Conservation (phyloP, 1,140 invertebrate genomes). For the Lineus longissimus region DNA sequence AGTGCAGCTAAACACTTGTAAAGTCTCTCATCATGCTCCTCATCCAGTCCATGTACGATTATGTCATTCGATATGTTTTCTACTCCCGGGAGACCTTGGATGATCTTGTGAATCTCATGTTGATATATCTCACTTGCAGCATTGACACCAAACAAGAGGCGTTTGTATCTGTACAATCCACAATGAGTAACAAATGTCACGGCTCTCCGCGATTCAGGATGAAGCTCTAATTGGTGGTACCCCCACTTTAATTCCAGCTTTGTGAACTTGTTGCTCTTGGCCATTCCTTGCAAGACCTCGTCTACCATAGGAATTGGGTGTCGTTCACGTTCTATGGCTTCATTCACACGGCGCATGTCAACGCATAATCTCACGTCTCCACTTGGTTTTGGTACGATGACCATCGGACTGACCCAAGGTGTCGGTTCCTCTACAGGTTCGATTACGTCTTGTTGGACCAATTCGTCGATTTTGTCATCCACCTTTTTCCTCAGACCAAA, state of each 20-base stretch:
- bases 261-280: slow-evolving; percentile 24
- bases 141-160: slow-evolving; percentile 24
- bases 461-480: slow-evolving; percentile 22
- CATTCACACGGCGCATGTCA: slow-evolving; percentile 30
- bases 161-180: slow-evolving; percentile 23
- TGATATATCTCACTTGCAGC: slow-evolving; percentile 28
- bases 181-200: slow-evolving; percentile 13
- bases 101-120: too few relatives aligned
- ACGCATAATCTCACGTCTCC: slow-evolving; percentile 32
- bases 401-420: slow-evolving; percentile 32
- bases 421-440: slow-evolving; percentile 29
- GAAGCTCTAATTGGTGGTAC: slow-evolving; percentile 35
- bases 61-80: slow-evolving; percentile 32
- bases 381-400: slow-evolving; percentile 27
- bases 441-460: slow-evolving; percentile 26
- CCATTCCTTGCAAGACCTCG: slow-evolving; percentile 22
- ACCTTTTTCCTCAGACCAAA: slow-evolving; percentile 20
- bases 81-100: slow-evolving; percentile 22
- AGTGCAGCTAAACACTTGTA: too few relatives aligned
- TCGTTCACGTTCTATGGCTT: slow-evolving; percentile 26
- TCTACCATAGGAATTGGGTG: slow-evolving; percentile 31
- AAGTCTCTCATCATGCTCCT: slow-evolving; percentile 24
- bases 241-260: slow-evolving; percentile 27
- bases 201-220: slow-evolving; percentile 23
- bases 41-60: slow-evolving; percentile 23